Evolutionary conservation across 2,797 vertebrate genomes (phyloP).

Genomic region (Anguilla pacifica): DNA sequence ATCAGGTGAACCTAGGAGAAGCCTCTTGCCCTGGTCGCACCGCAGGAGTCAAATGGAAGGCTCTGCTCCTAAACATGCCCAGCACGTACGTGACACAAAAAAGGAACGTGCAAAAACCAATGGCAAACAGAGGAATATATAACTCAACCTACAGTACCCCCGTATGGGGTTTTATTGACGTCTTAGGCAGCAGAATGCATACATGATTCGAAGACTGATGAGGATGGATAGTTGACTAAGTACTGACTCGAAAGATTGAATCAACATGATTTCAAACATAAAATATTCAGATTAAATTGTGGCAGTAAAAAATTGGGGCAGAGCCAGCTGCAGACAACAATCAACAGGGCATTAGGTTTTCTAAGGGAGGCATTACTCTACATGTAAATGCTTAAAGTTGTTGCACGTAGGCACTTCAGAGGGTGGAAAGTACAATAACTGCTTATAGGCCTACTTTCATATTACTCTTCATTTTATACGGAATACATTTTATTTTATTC

Average conservation of each 20-base stretch:
- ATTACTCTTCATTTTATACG: too few species aligned
- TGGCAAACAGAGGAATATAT: neutral
- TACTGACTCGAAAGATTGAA: neutral
- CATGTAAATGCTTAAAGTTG: too few species aligned
- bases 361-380: too few species aligned
- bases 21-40: too few species aligned
- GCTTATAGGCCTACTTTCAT: too few species aligned
- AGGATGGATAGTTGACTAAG: neutral
- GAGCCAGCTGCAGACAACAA: too few species aligned
- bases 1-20: neutral
- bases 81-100: neutral
- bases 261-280: too few species aligned
- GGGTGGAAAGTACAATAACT: too few species aligned
- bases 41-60: neutral
- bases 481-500: neutral
- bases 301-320: too few species aligned
- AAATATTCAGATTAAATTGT: too few species aligned
- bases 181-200: neutral
- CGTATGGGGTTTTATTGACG: neutral
- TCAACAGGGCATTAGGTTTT: too few species aligned
- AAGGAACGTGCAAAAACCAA: neutral
- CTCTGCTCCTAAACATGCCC: neutral
- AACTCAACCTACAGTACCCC: neutral
- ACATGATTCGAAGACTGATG: neutral
- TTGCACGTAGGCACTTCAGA: too few species aligned